Percentiles rank a stretch among this genome's conserved stretches.
phyloP scores from a whole-genome alignment of 1,140 invertebrate species.

The Andricus grossulariae region DNA sequence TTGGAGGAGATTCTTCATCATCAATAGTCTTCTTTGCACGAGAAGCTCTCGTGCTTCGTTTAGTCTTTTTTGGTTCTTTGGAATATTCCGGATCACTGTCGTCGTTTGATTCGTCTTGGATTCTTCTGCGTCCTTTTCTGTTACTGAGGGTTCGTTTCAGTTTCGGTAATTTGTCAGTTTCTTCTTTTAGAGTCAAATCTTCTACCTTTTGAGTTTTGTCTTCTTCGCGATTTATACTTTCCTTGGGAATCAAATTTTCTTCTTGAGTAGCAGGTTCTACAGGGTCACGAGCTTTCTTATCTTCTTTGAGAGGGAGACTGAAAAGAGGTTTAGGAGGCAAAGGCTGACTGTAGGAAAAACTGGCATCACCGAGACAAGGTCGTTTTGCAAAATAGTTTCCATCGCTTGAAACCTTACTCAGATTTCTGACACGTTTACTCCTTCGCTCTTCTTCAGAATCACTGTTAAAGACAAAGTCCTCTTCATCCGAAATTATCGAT shows the following conservation, averaged over 20 bases:
- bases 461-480: slow-evolving; percentile 81
- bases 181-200: background rate
- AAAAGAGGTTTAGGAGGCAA: background rate
- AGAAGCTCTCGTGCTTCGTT: background rate
- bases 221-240: background rate
- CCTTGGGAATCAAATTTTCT: background rate
- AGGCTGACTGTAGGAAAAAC: slow-evolving; percentile 33
- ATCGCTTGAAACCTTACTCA: slow-evolving; percentile 52
- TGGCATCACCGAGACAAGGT: slow-evolving; percentile 34
- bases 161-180: background rate
- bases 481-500: slow-evolving; percentile 61
- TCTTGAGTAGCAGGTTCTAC: background rate
- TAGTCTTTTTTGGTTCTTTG: slow-evolving; percentile 1
- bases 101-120: background rate
- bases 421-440: slow-evolving; percentile 68
- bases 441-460: slow-evolving; percentile 78
- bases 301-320: background rate
- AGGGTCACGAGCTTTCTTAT: background rate
- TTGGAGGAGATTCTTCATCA: background rate
- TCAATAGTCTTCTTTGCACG: slow-evolving; percentile 19
- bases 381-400: slow-evolving; percentile 47
- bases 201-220: background rate
- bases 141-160: slow-evolving; percentile 17
- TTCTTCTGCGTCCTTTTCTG: slow-evolving; percentile 36
- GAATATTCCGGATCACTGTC: slow-evolving; percentile 37